phyloP scores from a whole-genome alignment of 2,888 invertebrate genomes.

The Ornithoptera priamus region DNA sequence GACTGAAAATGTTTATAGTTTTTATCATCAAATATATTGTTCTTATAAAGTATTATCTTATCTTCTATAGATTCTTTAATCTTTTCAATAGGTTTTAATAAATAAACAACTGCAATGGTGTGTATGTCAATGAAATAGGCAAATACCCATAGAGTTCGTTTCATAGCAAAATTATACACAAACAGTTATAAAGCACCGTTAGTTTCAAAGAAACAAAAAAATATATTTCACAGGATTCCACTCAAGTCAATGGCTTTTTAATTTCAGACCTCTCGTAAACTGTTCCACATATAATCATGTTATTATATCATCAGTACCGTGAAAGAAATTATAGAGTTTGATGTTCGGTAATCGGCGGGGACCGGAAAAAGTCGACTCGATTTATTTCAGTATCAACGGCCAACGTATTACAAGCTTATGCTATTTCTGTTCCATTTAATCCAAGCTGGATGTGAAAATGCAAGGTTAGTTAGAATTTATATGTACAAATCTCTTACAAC shows the following conservation, averaged over 20 bases:
- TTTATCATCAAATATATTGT: too few species aligned
- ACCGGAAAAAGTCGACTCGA: slow-evolving; percentile 4
- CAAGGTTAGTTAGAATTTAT: slow-evolving; percentile 40
- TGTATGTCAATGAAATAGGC: slow-evolving; percentile 11
- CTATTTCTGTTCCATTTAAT: slow-evolving; percentile 60
- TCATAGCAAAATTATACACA: slow-evolving; percentile 20
- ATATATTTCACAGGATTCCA: slow-evolving; percentile 11
- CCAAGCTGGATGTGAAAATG: slow-evolving; percentile 42
- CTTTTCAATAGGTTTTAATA: not conserved
- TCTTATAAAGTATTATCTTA: too few species aligned
- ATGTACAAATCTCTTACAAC: slow-evolving; percentile 20
- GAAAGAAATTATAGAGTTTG: slow-evolving; percentile 16
- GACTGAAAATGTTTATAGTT: too few species aligned
- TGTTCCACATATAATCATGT: slow-evolving; percentile 11
- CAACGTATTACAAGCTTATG: slow-evolving; percentile 44
- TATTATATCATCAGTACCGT: slow-evolving; percentile 21
- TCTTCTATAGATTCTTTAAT: too few species aligned
- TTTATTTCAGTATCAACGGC: slow-evolving; percentile 32
- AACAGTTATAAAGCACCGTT: slow-evolving; percentile 11
- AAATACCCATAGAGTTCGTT: not conserved
- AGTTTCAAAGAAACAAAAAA: slow-evolving; percentile 3
- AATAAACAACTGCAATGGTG: not conserved
- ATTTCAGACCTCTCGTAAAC: slow-evolving; percentile 8
- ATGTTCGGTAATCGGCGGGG: not conserved
- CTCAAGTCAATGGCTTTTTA: slow-evolving; percentile 25